Percentiles rank a stretch among this genome's conserved stretches.
Conservation (phyloP, 2,113 vertebrate species). For the Gambusia affinis region DNA sequence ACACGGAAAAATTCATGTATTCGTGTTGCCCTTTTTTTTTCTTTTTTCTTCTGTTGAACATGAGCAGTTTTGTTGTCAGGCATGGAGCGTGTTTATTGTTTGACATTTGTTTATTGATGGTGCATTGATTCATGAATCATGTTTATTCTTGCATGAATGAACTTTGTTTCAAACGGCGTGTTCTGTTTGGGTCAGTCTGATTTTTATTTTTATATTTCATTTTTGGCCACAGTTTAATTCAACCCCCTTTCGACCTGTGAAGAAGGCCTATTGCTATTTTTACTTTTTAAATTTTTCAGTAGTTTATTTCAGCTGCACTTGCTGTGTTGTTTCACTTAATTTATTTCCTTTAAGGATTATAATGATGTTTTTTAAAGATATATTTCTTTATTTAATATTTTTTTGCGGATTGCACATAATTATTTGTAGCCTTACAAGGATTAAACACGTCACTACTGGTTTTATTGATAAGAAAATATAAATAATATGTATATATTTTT, state of each 20-base stretch:
- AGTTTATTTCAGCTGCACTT: conserved; percentile 2
- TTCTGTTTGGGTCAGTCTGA: conserved; percentile 17
- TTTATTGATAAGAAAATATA: conserved; percentile 23
- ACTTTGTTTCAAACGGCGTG: conserved; percentile 30
- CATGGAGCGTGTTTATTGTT: conserved; percentile 56
- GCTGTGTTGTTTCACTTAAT: conserved; percentile 14
- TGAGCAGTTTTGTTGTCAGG: conserved; percentile 50
- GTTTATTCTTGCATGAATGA: conserved; percentile 28
- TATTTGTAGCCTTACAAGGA: conserved; percentile 31
- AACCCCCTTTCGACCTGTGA: not conserved
- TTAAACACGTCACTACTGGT: conserved; percentile 39
- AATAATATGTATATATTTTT: too few relatives aligned
- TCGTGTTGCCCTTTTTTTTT: conserved; percentile 5
- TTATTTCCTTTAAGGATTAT: not conserved
- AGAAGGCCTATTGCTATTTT: conserved; percentile 30
- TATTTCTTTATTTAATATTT: not conserved
- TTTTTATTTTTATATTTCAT: too few relatives aligned
- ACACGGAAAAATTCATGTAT: conserved; percentile 71
- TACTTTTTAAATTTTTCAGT: not conserved
- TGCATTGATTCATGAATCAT: conserved; percentile 46
- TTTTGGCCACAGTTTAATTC: conserved; percentile 16
- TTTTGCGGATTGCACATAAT: conserved; percentile 1
- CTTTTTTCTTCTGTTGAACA: conserved; percentile 47
- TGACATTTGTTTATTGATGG: conserved; percentile 57
- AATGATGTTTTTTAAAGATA: not conserved